Evolutionary conservation across 2,113 vertebrate species (phyloP).

Genomic region (Corynorhinus townsendii): DNA sequence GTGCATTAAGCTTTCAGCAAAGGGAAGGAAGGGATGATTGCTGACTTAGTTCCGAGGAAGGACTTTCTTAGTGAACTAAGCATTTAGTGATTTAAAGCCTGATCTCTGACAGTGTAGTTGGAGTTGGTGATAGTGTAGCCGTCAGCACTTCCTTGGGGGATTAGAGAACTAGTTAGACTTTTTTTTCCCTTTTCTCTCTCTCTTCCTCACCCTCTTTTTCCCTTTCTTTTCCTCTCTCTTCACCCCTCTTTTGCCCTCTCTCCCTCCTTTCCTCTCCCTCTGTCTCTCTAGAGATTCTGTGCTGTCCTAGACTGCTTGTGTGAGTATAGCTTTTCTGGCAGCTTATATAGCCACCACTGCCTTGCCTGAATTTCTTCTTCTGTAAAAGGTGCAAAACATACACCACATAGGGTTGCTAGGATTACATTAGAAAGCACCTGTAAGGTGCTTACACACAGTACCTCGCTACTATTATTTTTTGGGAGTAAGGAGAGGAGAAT

Average conservation of each 20-base stretch:
- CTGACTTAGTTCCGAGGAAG: slow-evolving; percentile 72
- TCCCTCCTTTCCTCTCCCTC: no score
- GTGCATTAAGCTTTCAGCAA: slow-evolving; percentile 26
- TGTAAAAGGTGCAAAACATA: neutral
- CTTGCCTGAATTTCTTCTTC: neutral
- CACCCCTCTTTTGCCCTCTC: neutral
- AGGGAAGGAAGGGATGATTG: slow-evolving; percentile 66
- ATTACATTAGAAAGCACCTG: neutral
- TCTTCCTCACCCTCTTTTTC: neutral
- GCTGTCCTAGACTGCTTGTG: neutral
- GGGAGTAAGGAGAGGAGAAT: neutral
- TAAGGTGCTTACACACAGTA: neutral
- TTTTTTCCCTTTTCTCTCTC: neutral
- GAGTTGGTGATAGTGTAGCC: neutral
- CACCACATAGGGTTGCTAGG: neutral
- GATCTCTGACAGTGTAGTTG: neutral
- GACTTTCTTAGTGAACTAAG: slow-evolving; percentile 56
- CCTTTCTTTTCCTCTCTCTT: neutral
- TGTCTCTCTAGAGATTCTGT: neutral
- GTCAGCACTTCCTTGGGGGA: slow-evolving; percentile 60
- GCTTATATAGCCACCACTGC: neutral
- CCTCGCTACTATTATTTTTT: neutral
- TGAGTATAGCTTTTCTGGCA: slow-evolving; percentile 6
- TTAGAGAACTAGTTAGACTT: slow-evolving; percentile 4
- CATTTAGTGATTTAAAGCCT: slow-evolving; percentile 49